Conservation (phyloP, 2,888 invertebrate genomes). For the Andrena marginata region DNA sequence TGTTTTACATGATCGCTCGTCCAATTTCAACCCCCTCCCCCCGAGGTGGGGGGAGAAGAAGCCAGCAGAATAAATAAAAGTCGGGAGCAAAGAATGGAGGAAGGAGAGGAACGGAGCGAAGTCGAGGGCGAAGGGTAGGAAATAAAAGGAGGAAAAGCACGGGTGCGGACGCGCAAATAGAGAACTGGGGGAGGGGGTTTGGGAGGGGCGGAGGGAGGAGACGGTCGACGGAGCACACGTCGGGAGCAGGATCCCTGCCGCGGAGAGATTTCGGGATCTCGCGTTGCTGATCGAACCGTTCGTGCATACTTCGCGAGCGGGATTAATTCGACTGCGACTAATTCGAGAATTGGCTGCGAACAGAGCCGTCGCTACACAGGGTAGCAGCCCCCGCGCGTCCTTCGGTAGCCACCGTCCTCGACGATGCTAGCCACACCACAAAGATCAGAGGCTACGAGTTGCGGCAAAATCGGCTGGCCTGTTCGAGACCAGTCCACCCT, state of each 20-base stretch:
- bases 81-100: slow-evolving; percentile 20
- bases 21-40: slow-evolving; percentile 18
- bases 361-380: slow-evolving; percentile 35
- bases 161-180: slow-evolving; percentile 9
- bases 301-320: slow-evolving; percentile 81
- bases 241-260: slow-evolving; percentile 81
- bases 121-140: background rate
- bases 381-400: slow-evolving; percentile 2
- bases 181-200: background rate
- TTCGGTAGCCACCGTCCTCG: background rate
- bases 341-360: slow-evolving; percentile 75
- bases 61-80: slow-evolving; percentile 33
- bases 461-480: no score
- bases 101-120: slow-evolving; percentile 5
- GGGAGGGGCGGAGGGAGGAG: background rate
- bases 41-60: background rate
- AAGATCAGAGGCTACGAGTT: slow-evolving; percentile 21
- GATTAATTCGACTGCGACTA: slow-evolving; percentile 78
- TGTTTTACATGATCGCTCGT: slow-evolving; percentile 45
- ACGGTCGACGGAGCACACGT: slow-evolving; percentile 69
- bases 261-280: slow-evolving; percentile 80
- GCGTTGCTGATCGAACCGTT: slow-evolving; percentile 83
- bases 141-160: slow-evolving; percentile 24
- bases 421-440: background rate
- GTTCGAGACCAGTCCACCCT: no score